Conservation (phyloP, 2,888 invertebrate genomes). For the Desoria tigrina region DNA sequence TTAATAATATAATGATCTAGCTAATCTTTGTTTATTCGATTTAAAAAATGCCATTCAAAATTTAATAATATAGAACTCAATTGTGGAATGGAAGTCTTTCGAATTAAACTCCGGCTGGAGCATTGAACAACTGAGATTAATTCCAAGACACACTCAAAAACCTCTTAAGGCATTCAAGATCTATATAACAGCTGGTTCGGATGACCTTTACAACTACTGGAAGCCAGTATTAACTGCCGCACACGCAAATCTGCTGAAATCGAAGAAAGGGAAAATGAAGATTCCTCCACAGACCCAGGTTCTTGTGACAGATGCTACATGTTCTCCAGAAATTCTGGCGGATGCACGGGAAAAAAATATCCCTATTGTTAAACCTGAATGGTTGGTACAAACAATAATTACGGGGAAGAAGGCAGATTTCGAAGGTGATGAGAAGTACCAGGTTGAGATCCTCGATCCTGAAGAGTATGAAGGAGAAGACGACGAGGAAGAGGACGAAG, state of each 20-base stretch:
- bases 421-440: slow-evolving; percentile 40
- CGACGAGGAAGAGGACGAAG: slow-evolving; percentile 16
- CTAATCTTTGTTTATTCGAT: background rate
- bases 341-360: slow-evolving; percentile 29
- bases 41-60: too few relatives aligned
- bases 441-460: slow-evolving; percentile 18
- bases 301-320: slow-evolving; percentile 44
- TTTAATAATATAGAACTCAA: slow-evolving; percentile 29
- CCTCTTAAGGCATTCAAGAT: slow-evolving; percentile 48
- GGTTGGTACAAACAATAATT: slow-evolving; percentile 53
- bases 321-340: slow-evolving; percentile 30
- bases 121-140: slow-evolving; percentile 41
- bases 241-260: slow-evolving; percentile 44
- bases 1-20: slow-evolving; percentile 5
- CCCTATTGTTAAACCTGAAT: slow-evolving; percentile 51
- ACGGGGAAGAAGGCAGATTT: slow-evolving; percentile 40
- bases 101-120: slow-evolving; percentile 47
- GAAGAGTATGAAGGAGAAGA: slow-evolving; percentile 20
- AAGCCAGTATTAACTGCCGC: slow-evolving; percentile 51
- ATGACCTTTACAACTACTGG: slow-evolving; percentile 51
- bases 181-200: slow-evolving; percentile 47
- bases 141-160: slow-evolving; percentile 41
- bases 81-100: slow-evolving; percentile 42
- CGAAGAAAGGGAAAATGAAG: slow-evolving; percentile 36
- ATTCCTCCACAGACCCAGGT: slow-evolving; percentile 47